These are phyloP conservation scores for Drosophila acutilabella DNA, from an alignment of 2,888 invertebrate species.

Conservation along the genomic window DNA sequence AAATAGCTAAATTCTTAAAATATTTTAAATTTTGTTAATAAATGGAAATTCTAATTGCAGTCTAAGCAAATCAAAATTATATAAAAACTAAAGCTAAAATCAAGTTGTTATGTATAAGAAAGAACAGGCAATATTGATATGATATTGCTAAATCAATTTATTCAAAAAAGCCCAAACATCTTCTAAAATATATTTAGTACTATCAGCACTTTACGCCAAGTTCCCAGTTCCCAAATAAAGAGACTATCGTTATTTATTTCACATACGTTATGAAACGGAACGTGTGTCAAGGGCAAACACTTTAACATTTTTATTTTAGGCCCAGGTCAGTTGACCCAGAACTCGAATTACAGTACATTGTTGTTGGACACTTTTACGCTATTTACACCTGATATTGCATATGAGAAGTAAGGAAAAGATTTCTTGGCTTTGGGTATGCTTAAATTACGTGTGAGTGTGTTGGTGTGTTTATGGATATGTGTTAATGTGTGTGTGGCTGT, in stretches of 20 bases:
- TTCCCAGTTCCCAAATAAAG: not conserved
- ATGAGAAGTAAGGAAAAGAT: conserved; percentile 64
- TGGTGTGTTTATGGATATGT: conserved; percentile 12
- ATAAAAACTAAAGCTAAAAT: too few relatives aligned
- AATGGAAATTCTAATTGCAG: too few relatives aligned
- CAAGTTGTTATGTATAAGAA: too few relatives aligned
- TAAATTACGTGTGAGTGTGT: conserved; percentile 36
- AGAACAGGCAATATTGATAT: too few relatives aligned
- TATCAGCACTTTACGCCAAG: not conserved
- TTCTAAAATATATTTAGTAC: too few relatives aligned
- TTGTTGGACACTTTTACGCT: conserved; percentile 34
- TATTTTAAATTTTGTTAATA: too few relatives aligned
- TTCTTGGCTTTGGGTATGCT: conserved; percentile 56
- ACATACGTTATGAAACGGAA: conserved; percentile 19
- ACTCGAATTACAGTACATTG: conserved; percentile 26
- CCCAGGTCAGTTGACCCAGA: conserved; percentile 6
- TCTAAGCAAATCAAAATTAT: too few relatives aligned
- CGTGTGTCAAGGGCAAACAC: conserved; percentile 14
- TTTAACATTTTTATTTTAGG: conserved; percentile 25
- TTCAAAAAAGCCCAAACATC: too few relatives aligned
- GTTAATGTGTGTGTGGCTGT: conserved; percentile 21
- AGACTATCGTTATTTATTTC: conserved; percentile 21
- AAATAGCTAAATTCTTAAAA: too few relatives aligned
- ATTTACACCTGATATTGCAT: conserved; percentile 72
- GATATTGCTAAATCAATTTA: too few relatives aligned